Base-by-base conservation (phyloP, 2,888 invertebrate species). In the Drosophila antonietae region DNA sequence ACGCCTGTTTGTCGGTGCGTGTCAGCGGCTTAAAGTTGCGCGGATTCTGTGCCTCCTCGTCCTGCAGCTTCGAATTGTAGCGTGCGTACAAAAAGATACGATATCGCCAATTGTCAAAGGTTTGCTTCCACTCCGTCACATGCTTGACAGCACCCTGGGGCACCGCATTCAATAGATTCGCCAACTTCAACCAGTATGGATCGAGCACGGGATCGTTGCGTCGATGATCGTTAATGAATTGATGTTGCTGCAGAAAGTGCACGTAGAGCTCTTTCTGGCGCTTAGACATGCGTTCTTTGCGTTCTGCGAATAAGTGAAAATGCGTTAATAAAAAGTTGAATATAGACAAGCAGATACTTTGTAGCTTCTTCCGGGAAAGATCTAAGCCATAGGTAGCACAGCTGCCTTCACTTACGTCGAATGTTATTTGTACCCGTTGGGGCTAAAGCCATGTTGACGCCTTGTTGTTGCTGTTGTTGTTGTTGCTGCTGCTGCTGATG, bases 61-160 rank as follows among this genome's bases (percentile, higher is more conserved):
- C 91, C 59, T 89, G 85, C 59, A 91, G 77, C 75, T 91, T 91
- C 31, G 91, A 91, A 67, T 91, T 91, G 77, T 89, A 91, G 57
- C 91, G 91, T 31, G 91, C 91, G 72, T 91, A 91, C 6, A 91
- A 80, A 39, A 90, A 91, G 44, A 91, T 89, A 33, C 91, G 90
- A 68, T 91, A 91, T 4, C 91, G 91, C 91, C 91, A 91, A 63
- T 91, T 91, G 68, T 91, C 91, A 49, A 91, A 91, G 39, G 91
- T 91, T 77, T 91, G 82, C 59, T 91, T 91, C 91, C 91, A 91
- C 68, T 91, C 91, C 46, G 88, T 88, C 56, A 91, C 89, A 62
- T 90, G 90, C 58, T 91, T 91, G 9, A 90, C 82, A 37, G 91
- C 91, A 35, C 91, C 91, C 72, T 91, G 91, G 4, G 91, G 91